These are phyloP conservation scores for Platorchestia sp. DNA, from an alignment of 1,140 invertebrate species.

Conservation along the genomic window DNA sequence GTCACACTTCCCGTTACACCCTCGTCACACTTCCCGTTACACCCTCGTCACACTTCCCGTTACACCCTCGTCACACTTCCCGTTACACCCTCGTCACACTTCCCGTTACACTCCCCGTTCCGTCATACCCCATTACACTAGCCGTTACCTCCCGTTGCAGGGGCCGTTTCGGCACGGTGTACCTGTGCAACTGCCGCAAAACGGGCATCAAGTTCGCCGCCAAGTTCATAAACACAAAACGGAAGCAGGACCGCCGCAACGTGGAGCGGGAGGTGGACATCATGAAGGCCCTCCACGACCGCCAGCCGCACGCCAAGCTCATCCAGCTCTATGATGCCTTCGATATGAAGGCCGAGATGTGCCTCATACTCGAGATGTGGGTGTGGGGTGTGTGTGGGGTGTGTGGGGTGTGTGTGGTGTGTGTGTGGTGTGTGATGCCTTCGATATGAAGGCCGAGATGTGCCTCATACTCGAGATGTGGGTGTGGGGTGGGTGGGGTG, in stretches of 20 bases:
- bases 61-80: no score
- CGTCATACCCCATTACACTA: no score
- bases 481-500: no score
- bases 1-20: no score
- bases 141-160: no score
- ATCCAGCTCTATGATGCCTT: conserved; percentile 97
- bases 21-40: no score
- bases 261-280: conserved; percentile 97
- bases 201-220: conserved; percentile 88
- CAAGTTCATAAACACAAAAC: conserved; percentile 89
- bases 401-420: not conserved
- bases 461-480: no score
- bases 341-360: conserved; percentile 90
- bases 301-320: conserved; percentile 82
- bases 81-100: no score
- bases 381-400: conserved; percentile 71
- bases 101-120: no score
- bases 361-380: conserved; percentile 96
- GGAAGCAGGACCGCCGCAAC: conserved; percentile 88
- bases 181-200: conserved; percentile 87
- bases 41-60: no score
- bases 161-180: conserved; percentile 98
- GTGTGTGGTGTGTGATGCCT: not conserved
- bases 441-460: no score
- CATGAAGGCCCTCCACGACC: conserved; percentile 86